Evolutionary conservation across 30 jellyfish, hydroid and myxozoan species (phyloP), one percentile per base, ranked within the genome.

Genomic region (Chrysaora quinquecirrha): DNA sequence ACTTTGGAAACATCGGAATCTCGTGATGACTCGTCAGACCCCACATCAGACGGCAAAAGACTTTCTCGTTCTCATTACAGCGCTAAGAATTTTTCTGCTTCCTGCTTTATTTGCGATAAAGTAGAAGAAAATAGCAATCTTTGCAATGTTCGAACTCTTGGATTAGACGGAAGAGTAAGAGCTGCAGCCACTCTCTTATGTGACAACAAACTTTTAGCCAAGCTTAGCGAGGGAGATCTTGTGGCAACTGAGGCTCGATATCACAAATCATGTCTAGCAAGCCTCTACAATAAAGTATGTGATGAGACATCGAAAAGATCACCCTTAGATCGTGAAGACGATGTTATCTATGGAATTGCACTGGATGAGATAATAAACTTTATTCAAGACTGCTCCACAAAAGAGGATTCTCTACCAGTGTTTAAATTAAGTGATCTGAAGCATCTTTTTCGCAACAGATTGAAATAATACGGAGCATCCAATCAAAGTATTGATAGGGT

Each of bases 61-160:
- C 14, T 6, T 38, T 38, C 54, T 38, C 14, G 54, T 38, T 38
- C 54, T 38, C 11, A 38, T 38, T 38, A 38, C 54, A 38, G 54
- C 54, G 54, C 54, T 38, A 38, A 38, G 54, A 38, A 38, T 38
- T 38, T 38, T 38, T 38, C 54, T 38, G 54, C 54, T 38, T 64
- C 27, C 76, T 64, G 76, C 52, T 64, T 32, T 64, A 18, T 64
- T 64, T 64, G 76, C 58, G 50, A 64, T 64, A 29, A 64, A 64
- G 52, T 60, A 64, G 76, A 64, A 64, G 76, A 64, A 64, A 64
- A 64, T 64, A 20, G 76, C 76, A 64, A 18, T 64, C 76, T 64
- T 64, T 64, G 76, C 58, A 64, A 64, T 64, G 76, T 64, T 64
- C 54, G 23, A 64, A 27, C 76, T 18, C 76, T 64, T 2, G 52